Evolutionary conservation across 2,113 vertebrate species (phyloP).

Genomic region (Petromus typicus): DNA sequence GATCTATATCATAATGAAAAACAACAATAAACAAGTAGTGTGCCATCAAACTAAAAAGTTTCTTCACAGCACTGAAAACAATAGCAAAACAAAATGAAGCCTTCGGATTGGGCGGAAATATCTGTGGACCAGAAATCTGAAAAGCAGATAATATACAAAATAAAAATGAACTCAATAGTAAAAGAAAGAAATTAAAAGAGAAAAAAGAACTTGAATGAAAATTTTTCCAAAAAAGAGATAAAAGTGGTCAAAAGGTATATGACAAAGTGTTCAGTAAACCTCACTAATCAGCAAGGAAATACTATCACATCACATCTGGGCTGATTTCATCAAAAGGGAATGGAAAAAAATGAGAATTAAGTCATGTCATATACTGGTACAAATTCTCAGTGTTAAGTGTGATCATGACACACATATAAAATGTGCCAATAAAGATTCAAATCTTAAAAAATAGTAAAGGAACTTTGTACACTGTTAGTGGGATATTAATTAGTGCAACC

Average conservation of each 20-base stretch:
- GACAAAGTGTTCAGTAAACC: not conserved
- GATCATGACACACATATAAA: no score
- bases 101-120: not conserved
- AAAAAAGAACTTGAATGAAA: not conserved
- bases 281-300: not conserved
- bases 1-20: not conserved
- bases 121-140: not conserved
- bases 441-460: not conserved
- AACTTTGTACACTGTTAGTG: not conserved
- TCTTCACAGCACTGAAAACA: not conserved
- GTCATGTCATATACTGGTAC: no score
- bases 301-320: not conserved
- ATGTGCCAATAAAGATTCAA: no score
- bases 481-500: not conserved
- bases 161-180: not conserved
- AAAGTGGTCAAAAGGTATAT: not conserved
- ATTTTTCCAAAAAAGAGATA: not conserved
- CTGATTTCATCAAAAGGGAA: not conserved
- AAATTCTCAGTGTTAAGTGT: no score
- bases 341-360: no score
- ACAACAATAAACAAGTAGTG: not conserved
- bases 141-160: not conserved
- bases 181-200: no score
- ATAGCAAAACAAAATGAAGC: not conserved
- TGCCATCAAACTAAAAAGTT: not conserved